Evolutionary conservation across 1,140 invertebrate genomes (phyloP).

Genomic region (Himalopsyche phryganea): DNA sequence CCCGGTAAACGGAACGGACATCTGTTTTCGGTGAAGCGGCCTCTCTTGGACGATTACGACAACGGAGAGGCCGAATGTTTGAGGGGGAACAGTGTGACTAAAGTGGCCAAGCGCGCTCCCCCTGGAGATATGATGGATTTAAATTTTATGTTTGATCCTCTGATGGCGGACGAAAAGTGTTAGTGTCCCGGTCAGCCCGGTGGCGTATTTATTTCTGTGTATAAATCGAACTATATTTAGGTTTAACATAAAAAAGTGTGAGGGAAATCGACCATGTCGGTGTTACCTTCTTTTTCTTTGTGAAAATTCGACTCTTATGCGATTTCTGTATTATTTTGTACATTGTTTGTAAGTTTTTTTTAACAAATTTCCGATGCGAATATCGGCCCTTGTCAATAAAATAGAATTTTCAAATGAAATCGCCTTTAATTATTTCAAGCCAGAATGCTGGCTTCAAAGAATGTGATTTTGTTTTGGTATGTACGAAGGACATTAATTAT

Average conservation of each 20-base stretch:
- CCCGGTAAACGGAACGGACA: conserved; percentile 42
- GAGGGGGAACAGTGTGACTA: conserved; percentile 30
- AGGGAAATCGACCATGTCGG: conserved; percentile 2
- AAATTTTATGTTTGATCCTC: conserved; percentile 45
- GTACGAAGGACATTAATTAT: no score
- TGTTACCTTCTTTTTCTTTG: no score
- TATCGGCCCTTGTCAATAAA: conserved; percentile 38
- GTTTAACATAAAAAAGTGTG: conserved; percentile 3
- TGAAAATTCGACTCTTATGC: conserved; percentile 25
- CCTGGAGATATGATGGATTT: conserved; percentile 42
- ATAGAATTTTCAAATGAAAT: conserved; percentile 36
- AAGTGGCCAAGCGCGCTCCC: conserved; percentile 38
- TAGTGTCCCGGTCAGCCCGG: conserved; percentile 34
- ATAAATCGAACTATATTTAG: conserved; percentile 34
- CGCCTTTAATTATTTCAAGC: no score
- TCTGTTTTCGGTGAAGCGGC: conserved; percentile 23
- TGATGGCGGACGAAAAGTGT: conserved; percentile 51
- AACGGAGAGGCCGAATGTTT: conserved; percentile 25
- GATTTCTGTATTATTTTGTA: conserved; percentile 51
- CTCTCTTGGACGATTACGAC: conserved; percentile 29
- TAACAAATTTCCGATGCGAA: conserved; percentile 40
- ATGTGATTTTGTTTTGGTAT: no score
- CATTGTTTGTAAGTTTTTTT: conserved; percentile 54
- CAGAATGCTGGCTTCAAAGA: no score
- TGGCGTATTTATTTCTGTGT: conserved; percentile 49